Percentiles rank a stretch among this genome's conserved stretches.
Evolutionary conservation across 2,888 invertebrate genomes (phyloP).

Genomic region (Oligia latruncula): DNA sequence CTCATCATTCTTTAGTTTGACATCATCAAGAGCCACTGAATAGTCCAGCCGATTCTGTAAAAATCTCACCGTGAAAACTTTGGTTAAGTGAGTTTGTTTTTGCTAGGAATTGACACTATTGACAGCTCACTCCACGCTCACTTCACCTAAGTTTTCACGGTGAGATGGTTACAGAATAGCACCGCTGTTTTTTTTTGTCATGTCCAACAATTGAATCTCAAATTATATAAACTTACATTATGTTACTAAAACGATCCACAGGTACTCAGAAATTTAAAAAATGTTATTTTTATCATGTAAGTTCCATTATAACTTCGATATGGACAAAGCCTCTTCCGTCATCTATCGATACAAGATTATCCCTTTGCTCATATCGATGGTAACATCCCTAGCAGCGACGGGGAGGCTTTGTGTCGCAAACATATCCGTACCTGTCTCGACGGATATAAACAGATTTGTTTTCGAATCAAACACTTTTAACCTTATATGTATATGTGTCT

Average conservation of each 20-base stretch:
- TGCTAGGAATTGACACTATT: too few relatives aligned
- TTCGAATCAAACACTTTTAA: conserved; percentile 31
- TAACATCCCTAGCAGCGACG: conserved; percentile 32
- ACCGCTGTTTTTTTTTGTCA: neutral
- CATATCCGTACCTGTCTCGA: conserved; percentile 57
- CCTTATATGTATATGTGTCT: conserved; percentile 16
- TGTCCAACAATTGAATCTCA: neutral
- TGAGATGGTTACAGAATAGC: too few relatives aligned
- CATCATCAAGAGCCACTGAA: neutral
- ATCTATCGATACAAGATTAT: conserved; percentile 32
- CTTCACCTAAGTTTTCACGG: too few relatives aligned
- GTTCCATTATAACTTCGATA: neutral
- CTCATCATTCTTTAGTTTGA: neutral
- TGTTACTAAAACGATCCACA: neutral
- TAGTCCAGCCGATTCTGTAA: too few relatives aligned
- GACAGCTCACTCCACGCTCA: too few relatives aligned
- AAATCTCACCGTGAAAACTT: too few relatives aligned
- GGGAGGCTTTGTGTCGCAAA: conserved; percentile 39
- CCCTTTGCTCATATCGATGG: conserved; percentile 22
- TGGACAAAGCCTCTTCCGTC: conserved; percentile 3
- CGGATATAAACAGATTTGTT: conserved; percentile 47
- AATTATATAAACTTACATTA: neutral
- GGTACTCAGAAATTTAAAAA: neutral
- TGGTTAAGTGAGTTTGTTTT: too few relatives aligned
- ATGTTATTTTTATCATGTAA: conserved; percentile 12